Conservation (phyloP, 1,140 invertebrate species). For the Asbolus verrucosus region DNA sequence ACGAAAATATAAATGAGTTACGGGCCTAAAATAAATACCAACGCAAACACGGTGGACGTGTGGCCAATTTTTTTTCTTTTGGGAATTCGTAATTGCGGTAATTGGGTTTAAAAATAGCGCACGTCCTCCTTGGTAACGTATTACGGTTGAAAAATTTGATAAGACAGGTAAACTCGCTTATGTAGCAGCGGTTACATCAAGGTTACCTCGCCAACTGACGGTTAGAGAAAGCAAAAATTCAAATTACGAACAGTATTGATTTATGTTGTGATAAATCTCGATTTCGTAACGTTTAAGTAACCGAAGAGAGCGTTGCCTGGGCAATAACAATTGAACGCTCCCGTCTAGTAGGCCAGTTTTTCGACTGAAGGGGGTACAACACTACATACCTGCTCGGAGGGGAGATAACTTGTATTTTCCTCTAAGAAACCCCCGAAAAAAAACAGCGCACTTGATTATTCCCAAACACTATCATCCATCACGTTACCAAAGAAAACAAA, state of each 20-base stretch:
- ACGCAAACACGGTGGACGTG: neutral
- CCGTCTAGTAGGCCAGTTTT: too few relatives aligned
- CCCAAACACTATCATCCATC: neutral
- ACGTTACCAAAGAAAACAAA: neutral
- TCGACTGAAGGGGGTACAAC: too few relatives aligned
- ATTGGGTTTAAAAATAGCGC: too few relatives aligned
- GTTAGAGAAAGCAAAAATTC: constrained; percentile 10
- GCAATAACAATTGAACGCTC: too few relatives aligned
- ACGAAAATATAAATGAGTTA: constrained; percentile 26
- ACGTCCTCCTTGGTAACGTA: too few relatives aligned
- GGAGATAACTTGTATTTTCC: constrained; percentile 5
- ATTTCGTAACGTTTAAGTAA: neutral
- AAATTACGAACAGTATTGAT: constrained; percentile 6
- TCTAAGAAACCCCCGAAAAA: neutral
- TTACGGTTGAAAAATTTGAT: too few relatives aligned
- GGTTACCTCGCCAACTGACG: constrained; percentile 7
- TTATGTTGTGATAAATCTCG: neutral
- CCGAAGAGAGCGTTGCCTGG: too few relatives aligned
- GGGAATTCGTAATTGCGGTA: too few relatives aligned
- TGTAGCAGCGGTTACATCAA: constrained; percentile 24
- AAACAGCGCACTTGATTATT: neutral
- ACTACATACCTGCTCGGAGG: constrained; percentile 7
- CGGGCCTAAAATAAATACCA: constrained; percentile 17
- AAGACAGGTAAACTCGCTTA: neutral
- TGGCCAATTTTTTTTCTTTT: constrained; percentile 15